A percentile compares a stretch with the other conserved stretches of the same genome.
These are phyloP conservation scores for Pangasianodon gigas DNA, from an alignment of 2,113 vertebrate genomes.

Conservation along the genomic window DNA sequence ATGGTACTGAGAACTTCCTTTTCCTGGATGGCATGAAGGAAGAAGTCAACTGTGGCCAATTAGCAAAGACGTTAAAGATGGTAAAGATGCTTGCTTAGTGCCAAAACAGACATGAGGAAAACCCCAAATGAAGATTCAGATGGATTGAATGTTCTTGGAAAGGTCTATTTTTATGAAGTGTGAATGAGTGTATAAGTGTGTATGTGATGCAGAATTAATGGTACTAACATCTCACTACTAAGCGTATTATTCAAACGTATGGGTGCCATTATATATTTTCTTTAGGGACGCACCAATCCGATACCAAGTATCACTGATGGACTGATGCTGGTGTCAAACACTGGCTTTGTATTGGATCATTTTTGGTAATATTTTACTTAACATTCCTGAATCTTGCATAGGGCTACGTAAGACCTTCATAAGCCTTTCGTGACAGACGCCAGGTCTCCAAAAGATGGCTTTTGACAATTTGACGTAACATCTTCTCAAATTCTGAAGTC, in stretches of 20 bases:
- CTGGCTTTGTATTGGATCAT: background rate
- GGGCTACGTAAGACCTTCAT: background rate
- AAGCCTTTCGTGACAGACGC: background rate
- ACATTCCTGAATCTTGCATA: background rate
- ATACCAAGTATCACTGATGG: background rate
- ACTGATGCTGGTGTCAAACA: background rate
- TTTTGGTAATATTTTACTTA: background rate
- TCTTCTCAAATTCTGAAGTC: background rate
- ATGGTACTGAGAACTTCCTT: background rate
- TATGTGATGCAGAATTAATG: slow-evolving; percentile 22
- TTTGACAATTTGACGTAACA: background rate
- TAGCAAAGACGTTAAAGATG: background rate
- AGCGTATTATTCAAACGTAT: background rate
- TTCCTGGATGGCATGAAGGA: background rate
- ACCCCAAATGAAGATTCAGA: background rate
- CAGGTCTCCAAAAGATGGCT: background rate
- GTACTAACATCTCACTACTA: slow-evolving; percentile 34
- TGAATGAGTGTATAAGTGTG: slow-evolving; percentile 2
- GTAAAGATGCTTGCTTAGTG: background rate
- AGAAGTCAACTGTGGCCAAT: background rate
- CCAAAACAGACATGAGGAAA: background rate
- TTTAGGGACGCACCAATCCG: background rate
- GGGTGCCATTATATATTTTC: background rate
- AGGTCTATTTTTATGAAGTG: slow-evolving; percentile 25
- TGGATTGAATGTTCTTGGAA: slow-evolving; percentile 27